phyloP scores from a whole-genome alignment of 2,113 vertebrate genomes.

The Turdus rufiventris region DNA sequence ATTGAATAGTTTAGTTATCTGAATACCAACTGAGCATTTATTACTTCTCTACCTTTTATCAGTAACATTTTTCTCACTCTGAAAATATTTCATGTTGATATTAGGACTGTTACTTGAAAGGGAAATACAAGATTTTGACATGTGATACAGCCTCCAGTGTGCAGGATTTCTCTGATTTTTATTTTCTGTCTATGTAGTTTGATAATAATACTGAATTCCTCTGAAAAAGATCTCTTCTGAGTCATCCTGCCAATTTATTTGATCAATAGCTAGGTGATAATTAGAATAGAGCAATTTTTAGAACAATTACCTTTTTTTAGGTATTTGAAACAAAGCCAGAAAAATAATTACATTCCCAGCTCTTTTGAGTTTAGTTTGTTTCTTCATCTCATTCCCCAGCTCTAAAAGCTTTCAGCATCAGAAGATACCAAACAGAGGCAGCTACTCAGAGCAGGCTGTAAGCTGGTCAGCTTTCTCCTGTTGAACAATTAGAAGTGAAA shows the following conservation, averaged over 20 bases:
- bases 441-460: slow-evolving; percentile 8
- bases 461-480: slow-evolving; percentile 2
- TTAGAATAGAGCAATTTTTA: background rate
- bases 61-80: background rate
- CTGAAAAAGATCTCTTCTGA: background rate
- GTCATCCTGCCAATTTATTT: background rate
- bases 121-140: background rate
- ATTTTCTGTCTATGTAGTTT: background rate
- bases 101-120: background rate
- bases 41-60: background rate
- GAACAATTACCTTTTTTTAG: background rate
- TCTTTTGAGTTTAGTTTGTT: background rate
- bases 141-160: background rate
- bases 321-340: background rate
- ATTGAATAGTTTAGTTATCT: background rate
- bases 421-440: background rate
- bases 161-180: background rate
- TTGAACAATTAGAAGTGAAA: slow-evolving; percentile 16
- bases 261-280: background rate
- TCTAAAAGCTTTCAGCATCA: background rate
- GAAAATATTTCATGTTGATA: background rate
- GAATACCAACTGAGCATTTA: background rate
- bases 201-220: background rate
- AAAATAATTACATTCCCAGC: background rate
- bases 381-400: background rate